These are phyloP conservation scores for Acleris cristana DNA, from an alignment of 2,888 invertebrate genomes.

Conservation along the genomic window DNA sequence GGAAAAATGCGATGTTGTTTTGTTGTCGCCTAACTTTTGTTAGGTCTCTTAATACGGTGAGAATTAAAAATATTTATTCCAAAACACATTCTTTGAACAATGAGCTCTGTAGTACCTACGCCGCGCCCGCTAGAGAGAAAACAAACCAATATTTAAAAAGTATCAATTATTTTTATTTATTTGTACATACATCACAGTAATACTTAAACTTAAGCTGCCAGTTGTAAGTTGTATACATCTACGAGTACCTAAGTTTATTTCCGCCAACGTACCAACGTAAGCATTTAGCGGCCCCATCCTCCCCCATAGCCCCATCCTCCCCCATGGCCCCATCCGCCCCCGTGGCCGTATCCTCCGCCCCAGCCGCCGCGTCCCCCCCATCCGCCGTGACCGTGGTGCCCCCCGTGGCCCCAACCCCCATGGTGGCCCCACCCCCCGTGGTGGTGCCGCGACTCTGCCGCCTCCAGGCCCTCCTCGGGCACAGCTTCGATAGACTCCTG, in stretches of 20 bases:
- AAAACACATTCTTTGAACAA: no score
- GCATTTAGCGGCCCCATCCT: slow-evolving; percentile 35
- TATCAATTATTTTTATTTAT: not conserved
- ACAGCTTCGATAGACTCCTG: slow-evolving; percentile 32
- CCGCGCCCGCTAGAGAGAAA: no score
- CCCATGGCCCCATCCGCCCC: slow-evolving; percentile 26
- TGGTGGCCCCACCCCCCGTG: slow-evolving; percentile 23
- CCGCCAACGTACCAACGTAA: no score
- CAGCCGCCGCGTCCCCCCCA: no score
- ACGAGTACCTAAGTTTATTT: no score
- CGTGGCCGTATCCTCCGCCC: slow-evolving; percentile 30
- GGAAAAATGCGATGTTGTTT: no score
- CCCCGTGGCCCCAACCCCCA: slow-evolving; percentile 19
- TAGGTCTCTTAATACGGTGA: no score
- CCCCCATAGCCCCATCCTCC: slow-evolving; percentile 21
- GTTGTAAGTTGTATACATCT: no score
- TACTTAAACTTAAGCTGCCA: not conserved
- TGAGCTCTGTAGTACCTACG: no score
- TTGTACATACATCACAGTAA: not conserved
- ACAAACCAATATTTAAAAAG: not conserved
- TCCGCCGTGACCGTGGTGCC: not conserved
- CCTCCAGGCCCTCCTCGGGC: slow-evolving; percentile 28
- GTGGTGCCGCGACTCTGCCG: not conserved
- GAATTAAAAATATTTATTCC: no score
- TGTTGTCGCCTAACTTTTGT: no score